Conservation (phyloP, 2,888 invertebrate species). For the Apotomis turbidana region DNA sequence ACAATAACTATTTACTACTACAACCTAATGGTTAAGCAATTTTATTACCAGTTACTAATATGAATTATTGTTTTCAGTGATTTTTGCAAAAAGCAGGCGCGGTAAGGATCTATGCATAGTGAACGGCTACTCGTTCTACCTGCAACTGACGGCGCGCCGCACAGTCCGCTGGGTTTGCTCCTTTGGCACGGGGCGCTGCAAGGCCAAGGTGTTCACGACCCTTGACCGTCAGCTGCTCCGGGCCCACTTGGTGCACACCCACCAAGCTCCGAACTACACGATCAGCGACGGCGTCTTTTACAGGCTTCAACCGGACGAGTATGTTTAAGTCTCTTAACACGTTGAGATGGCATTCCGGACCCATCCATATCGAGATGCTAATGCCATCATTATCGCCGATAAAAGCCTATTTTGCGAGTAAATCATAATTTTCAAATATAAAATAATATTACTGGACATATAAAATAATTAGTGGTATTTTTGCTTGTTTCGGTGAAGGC, state of each 20-base stretch:
- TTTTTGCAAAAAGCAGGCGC: slow-evolving; percentile 11
- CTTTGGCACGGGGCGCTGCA: neutral
- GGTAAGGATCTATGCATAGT: slow-evolving; percentile 31
- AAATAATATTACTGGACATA: too few species aligned
- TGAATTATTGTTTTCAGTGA: neutral
- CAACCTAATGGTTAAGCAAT: too few species aligned
- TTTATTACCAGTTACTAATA: too few species aligned
- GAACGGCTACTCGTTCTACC: slow-evolving; percentile 32
- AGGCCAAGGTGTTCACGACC: slow-evolving; percentile 18
- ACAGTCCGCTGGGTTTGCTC: slow-evolving; percentile 30
- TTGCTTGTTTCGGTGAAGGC: too few species aligned
- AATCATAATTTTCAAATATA: too few species aligned
- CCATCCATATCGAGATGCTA: too few species aligned
- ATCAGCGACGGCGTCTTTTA: slow-evolving; percentile 4
- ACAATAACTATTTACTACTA: too few species aligned
- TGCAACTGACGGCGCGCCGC: neutral
- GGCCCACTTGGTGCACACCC: neutral
- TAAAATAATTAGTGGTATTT: too few species aligned
- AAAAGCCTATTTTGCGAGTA: too few species aligned
- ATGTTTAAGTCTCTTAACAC: neutral
- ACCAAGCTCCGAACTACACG: neutral
- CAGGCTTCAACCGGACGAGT: neutral
- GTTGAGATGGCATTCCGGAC: too few species aligned
- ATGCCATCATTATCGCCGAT: too few species aligned
- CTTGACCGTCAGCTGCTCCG: neutral